These are phyloP conservation scores for Mastomys coucha DNA, from an alignment of 2,113 vertebrate species.

Conservation along the genomic window DNA sequence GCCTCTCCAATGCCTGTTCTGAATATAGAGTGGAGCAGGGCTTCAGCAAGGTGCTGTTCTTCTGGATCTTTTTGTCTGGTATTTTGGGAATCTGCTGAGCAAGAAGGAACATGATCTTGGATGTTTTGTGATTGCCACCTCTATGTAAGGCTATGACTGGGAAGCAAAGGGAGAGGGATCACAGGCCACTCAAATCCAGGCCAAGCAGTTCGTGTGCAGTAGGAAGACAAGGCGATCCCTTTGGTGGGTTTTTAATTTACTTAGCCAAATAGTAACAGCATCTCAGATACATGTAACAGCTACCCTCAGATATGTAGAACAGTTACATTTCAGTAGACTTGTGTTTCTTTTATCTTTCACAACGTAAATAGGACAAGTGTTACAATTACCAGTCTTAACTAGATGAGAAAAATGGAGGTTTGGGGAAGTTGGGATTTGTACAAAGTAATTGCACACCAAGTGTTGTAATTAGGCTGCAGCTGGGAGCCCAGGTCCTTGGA, in stretches of 20 bases:
- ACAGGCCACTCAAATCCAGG: not conserved
- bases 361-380: not conserved
- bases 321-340: not conserved
- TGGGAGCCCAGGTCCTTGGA: not conserved
- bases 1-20: not conserved
- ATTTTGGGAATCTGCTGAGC: conserved; percentile 43
- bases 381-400: not conserved
- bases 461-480: not conserved
- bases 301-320: not conserved
- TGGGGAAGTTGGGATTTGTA: not conserved
- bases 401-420: conserved; percentile 9
- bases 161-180: not conserved
- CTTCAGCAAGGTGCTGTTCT: not conserved
- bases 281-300: not conserved
- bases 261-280: not conserved
- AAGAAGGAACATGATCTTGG: not conserved
- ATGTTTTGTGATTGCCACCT: not conserved
- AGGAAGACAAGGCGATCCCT: not conserved
- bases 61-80: conserved; percentile 4
- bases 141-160: not conserved
- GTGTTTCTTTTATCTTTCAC: not conserved
- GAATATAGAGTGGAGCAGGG: not conserved
- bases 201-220: not conserved
- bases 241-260: not conserved
- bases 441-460: not conserved